A percentile compares a stretch with the other conserved stretches of the same genome.
These are phyloP conservation scores for Cephus pygmeus DNA, from an alignment of 2,888 invertebrate species.

Conservation along the genomic window DNA sequence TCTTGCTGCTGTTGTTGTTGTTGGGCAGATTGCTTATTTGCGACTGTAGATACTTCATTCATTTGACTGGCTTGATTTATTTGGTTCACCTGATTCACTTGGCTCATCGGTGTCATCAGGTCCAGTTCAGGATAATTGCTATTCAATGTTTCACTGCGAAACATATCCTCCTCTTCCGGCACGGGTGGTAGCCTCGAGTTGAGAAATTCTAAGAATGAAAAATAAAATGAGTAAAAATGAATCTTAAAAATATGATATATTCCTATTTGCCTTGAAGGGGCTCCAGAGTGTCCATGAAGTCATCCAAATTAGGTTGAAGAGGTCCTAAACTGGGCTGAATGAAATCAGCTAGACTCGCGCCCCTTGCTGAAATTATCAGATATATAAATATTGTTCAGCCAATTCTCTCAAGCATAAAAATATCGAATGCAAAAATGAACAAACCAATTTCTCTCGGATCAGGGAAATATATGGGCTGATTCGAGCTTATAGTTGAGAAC, in stretches of 20 bases:
- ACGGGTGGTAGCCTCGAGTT: conserved; percentile 72
- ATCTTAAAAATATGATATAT: background rate
- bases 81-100: conserved; percentile 32
- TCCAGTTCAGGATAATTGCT: conserved; percentile 60
- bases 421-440: conserved; percentile 40
- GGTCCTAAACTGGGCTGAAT: conserved; percentile 98
- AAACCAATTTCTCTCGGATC: conserved; percentile 96
- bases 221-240: background rate
- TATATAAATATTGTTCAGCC: background rate
- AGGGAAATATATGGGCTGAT: conserved; percentile 95
- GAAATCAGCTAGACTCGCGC: conserved; percentile 92
- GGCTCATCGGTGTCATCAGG: conserved; percentile 57
- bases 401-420: conserved; percentile 10
- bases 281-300: conserved; percentile 92
- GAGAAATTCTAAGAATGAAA: conserved; percentile 67
- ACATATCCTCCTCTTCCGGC: conserved; percentile 70
- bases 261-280: conserved; percentile 78
- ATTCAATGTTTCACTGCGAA: conserved; percentile 48
- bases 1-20: conserved; percentile 32
- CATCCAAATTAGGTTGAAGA: conserved; percentile 95
- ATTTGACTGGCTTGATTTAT: conserved; percentile 22
- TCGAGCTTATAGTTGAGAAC: conserved; percentile 85
- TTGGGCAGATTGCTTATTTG: conserved; percentile 26
- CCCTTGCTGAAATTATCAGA: conserved; percentile 73
- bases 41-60: conserved; percentile 30